Base-by-base conservation (phyloP, 2,888 invertebrate species). In the Drosophila monieri region DNA sequence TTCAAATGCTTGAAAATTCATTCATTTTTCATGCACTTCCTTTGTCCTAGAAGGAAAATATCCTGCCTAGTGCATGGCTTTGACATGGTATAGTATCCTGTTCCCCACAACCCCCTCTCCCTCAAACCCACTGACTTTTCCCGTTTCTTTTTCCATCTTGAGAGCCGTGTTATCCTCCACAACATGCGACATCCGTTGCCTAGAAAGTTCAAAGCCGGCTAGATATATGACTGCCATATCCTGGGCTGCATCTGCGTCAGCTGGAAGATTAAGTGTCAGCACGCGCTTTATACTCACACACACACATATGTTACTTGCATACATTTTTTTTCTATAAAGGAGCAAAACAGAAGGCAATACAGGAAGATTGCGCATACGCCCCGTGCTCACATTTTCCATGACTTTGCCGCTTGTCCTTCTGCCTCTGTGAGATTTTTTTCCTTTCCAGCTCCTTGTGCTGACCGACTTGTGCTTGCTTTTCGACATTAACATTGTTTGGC, bases 191-290 rank as follows among this genome's bases (percentile, higher is more conserved):
- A 67, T 64, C 64, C 64, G 64, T 54, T 46, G 53, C 53, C 68
- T 72, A 51, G 68, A 52, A 64, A 64, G 68, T 46, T 53, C 68
- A 67, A 32, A 64, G 64, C 64, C 68, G 30, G 15, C 68, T 23
- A 53, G 64, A 88, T 88, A 86, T 88, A 81, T 88, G 77, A 54
- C 61, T 71, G 74, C 59, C 69, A 81, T 88, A 85, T 81, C 81
- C 86, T 71, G 77, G 48, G 61, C 67, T 88, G 87, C 87, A 81
- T 84, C 85, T 80, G 80, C 64, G 84, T 66, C 86, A 80, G 73
- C 83, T 78, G 49, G 67, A 87, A 85, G 84, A 85, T 88, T 88
- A 87, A 85, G 85, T 85, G 77, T 61, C 59, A 73, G 74, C 67
- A 85, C 70, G 74, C 77, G 81, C 66, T 52, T 52, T 47, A 35